A percentile compares a stretch with the other conserved stretches of the same genome.
Conservation (phyloP, 2,113 vertebrate genomes). For the Petaurus breviceps region DNA sequence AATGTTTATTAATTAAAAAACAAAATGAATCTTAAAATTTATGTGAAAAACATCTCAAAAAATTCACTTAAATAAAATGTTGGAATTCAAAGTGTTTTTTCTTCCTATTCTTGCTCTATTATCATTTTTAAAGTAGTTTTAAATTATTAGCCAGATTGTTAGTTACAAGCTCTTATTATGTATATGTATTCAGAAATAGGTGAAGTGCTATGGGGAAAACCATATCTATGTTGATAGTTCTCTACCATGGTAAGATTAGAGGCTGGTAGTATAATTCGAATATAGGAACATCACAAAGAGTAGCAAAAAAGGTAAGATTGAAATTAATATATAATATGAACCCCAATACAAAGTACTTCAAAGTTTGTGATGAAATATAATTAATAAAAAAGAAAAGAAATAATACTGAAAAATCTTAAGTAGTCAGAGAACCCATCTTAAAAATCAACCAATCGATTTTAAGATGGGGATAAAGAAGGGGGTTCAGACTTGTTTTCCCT, state of each 20-base stretch:
- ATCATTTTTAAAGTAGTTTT: neutral
- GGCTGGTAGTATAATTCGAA: neutral
- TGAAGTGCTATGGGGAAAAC: neutral
- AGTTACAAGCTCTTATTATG: neutral
- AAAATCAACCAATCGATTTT: constrained; percentile 12
- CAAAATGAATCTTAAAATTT: neutral
- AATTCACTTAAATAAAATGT: neutral
- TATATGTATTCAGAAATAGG: neutral
- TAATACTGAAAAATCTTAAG: neutral
- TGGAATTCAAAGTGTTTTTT: neutral
- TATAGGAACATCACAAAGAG: neutral
- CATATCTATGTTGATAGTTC: neutral
- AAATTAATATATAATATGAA: neutral
- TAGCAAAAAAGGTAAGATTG: neutral
- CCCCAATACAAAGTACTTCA: neutral
- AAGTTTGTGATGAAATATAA: constrained; percentile 32
- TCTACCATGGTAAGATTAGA: neutral
- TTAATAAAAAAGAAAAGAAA: neutral
- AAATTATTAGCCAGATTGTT: neutral
- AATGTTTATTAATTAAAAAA: neutral
- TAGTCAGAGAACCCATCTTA: constrained; percentile 18
- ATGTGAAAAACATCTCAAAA: neutral
- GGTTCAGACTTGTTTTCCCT: neutral
- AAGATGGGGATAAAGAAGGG: neutral
- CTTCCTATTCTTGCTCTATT: neutral